phyloP scores from a whole-genome alignment of 2,888 invertebrate genomes.

The Scrobipalpa atriplicella region DNA sequence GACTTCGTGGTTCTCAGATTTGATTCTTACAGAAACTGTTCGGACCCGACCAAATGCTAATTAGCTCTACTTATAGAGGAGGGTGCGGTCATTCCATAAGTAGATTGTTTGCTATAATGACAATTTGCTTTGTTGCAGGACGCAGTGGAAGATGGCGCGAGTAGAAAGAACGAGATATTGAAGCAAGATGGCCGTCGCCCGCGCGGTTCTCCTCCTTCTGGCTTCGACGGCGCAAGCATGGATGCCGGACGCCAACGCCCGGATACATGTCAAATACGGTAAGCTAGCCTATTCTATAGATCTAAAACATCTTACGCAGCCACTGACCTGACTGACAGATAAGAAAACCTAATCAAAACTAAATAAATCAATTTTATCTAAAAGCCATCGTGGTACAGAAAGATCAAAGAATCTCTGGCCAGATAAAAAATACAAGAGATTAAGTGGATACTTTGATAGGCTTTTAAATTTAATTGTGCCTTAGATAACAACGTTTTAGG shows the following conservation, averaged over 20 bases:
- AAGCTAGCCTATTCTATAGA: slow-evolving; percentile 46
- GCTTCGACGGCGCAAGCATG: slow-evolving; percentile 85
- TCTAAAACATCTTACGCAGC: slow-evolving; percentile 5
- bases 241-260: slow-evolving; percentile 88
- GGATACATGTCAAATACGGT: slow-evolving; percentile 86
- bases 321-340: slow-evolving; percentile 1
- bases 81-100: no score
- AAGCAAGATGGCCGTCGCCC: slow-evolving; percentile 76
- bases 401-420: slow-evolving; percentile 11
- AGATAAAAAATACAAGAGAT: slow-evolving; percentile 27
- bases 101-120: background rate
- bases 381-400: slow-evolving; percentile 3
- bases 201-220: slow-evolving; percentile 81
- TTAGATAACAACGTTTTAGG: slow-evolving; percentile 26
- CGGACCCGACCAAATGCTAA: background rate
- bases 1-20: slow-evolving; percentile 8
- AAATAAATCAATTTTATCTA: slow-evolving; percentile 19
- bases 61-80: background rate
- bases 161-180: slow-evolving; percentile 66
- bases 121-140: slow-evolving; percentile 62
- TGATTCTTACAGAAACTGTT: background rate
- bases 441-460: slow-evolving; percentile 26
- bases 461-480: slow-evolving; percentile 32
- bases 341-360: slow-evolving; percentile 12
- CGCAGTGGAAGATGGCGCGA: slow-evolving; percentile 67